Conservation (phyloP, 35 echinoderm and acorn worm genomes). For the Apostichopus parvimensis region DNA sequence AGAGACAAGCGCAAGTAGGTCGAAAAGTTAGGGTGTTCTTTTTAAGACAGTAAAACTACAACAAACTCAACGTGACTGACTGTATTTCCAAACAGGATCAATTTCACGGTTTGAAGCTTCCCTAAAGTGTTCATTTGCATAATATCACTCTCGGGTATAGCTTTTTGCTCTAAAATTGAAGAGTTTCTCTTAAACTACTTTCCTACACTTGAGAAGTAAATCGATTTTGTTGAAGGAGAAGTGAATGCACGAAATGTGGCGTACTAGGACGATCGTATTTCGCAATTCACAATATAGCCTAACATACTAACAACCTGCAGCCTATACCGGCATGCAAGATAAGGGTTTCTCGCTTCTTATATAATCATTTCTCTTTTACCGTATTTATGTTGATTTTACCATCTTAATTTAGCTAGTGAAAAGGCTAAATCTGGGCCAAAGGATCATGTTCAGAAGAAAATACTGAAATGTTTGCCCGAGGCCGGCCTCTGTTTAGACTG, state of each 20-base stretch:
- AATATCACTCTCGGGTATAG: slow-evolving; percentile 22
- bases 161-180: slow-evolving; percentile 16
- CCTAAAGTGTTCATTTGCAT: slow-evolving; percentile 35
- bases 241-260: neutral
- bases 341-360: no score
- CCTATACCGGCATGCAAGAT: neutral
- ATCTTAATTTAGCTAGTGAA: no score
- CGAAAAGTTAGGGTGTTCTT: no score
- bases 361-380: no score
- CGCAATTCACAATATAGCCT: no score
- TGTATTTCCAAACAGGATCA: slow-evolving; percentile 1
- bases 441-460: no score
- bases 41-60: no score
- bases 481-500: no score
- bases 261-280: neutral
- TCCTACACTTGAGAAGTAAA: neutral
- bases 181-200: neutral
- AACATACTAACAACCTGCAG: neutral
- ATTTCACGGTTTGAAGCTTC: neutral
- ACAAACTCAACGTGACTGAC: neutral
- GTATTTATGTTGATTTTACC: no score
- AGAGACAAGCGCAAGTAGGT: no score
- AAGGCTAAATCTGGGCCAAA: no score
- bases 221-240: neutral
- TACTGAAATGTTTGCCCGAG: no score